Percentiles rank a stretch among this genome's conserved stretches.
Evolutionary conservation across 2,797 vertebrate genomes (phyloP).

Genomic region (Eleutherodactylus coqui): DNA sequence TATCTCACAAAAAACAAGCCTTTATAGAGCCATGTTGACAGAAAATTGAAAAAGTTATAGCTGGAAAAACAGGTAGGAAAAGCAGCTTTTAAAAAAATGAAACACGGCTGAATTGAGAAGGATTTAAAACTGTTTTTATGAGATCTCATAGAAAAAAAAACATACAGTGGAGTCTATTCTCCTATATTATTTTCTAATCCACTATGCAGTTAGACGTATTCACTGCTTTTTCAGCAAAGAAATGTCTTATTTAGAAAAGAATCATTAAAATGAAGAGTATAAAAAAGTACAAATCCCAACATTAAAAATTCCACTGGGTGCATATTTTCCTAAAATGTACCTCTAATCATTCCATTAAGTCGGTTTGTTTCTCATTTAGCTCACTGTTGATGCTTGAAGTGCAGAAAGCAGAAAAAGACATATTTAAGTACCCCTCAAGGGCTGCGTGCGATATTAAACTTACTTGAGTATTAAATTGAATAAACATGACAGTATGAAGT

Average conservation of each 20-base stretch:
- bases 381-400: slow-evolving; percentile 50
- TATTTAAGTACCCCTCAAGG: slow-evolving; percentile 56
- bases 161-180: neutral
- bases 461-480: slow-evolving; percentile 59
- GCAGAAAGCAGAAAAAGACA: slow-evolving; percentile 54
- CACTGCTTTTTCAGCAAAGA: neutral
- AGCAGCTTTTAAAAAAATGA: too few species aligned
- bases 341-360: slow-evolving; percentile 54
- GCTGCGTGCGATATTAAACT: slow-evolving; percentile 54
- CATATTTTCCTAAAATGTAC: slow-evolving; percentile 16
- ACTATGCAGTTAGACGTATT: neutral
- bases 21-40: too few species aligned
- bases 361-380: slow-evolving; percentile 30
- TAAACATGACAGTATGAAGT: slow-evolving; percentile 51
- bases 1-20: too few species aligned
- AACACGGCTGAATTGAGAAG: too few species aligned
- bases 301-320: slow-evolving; percentile 23
- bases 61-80: too few species aligned
- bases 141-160: neutral
- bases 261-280: neutral
- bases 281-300: neutral
- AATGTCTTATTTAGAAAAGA: neutral
- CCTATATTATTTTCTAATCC: neutral
- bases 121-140: too few species aligned
- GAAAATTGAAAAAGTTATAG: too few species aligned